phyloP scores from a whole-genome alignment of 2,113 vertebrate genomes.

The Tachuris rubrigastra region DNA sequence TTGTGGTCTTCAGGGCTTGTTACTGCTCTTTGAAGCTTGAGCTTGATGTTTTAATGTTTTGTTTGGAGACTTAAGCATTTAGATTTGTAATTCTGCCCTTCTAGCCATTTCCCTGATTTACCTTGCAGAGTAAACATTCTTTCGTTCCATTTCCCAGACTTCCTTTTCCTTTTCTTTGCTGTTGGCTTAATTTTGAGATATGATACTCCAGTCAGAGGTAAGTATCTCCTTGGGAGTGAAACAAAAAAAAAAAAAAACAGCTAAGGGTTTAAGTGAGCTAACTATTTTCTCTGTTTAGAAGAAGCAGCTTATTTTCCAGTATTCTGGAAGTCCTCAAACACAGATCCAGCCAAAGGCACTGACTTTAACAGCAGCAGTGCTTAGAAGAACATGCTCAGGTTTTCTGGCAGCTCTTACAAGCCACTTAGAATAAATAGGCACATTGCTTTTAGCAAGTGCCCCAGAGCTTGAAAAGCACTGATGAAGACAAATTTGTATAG shows the following conservation, averaged over 20 bases:
- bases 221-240: not conserved
- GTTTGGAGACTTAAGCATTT: not conserved
- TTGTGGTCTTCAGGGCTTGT: not conserved
- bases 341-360: not conserved
- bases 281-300: constrained; percentile 4
- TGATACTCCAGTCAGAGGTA: not conserved
- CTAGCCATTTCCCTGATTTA: not conserved
- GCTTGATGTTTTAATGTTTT: not conserved
- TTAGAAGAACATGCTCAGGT: not conserved
- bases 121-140: not conserved
- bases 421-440: not conserved
- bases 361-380: not conserved
- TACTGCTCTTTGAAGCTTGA: not conserved
- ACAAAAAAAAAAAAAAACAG: not conserved
- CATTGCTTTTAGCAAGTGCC: not conserved
- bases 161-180: constrained; percentile 2
- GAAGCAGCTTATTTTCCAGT: not conserved
- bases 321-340: not conserved
- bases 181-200: constrained; percentile 6
- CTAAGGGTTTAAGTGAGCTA: not conserved
- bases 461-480: not conserved
- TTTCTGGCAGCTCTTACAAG: not conserved
- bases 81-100: constrained; percentile 4
- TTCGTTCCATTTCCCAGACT: not conserved
- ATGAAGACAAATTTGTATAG: not conserved